These are phyloP conservation scores for Nasonia giraulti DNA, from an alignment of 1,140 invertebrate genomes.

Conservation along the genomic window DNA sequence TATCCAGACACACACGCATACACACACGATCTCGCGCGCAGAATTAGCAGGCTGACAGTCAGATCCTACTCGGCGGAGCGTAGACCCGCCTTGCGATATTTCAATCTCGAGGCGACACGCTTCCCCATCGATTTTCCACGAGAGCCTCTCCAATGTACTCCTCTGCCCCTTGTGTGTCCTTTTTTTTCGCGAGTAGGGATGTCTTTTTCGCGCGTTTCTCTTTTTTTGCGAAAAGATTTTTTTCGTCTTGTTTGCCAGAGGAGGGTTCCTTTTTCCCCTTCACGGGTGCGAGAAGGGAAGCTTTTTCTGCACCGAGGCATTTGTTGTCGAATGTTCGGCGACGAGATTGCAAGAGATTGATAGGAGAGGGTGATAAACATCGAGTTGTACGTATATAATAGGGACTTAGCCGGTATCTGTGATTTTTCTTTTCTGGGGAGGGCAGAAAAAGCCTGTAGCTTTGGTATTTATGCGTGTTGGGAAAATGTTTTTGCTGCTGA, in stretches of 20 bases:
- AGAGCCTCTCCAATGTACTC: not conserved
- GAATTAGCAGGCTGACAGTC: slow-evolving; percentile 24
- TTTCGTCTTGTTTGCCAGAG: not conserved
- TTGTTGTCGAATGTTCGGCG: not conserved
- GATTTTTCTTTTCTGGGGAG: not conserved
- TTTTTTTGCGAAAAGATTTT: not conserved
- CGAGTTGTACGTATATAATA: not conserved
- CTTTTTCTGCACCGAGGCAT: not conserved
- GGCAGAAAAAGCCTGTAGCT: too few species aligned
- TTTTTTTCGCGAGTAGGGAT: not conserved
- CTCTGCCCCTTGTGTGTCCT: not conserved
- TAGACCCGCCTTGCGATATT: slow-evolving; percentile 53
- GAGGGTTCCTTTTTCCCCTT: not conserved
- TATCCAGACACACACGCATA: not conserved
- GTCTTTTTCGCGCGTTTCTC: not conserved
- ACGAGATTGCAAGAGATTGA: not conserved
- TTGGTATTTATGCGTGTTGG: not conserved
- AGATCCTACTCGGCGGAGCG: slow-evolving; percentile 49
- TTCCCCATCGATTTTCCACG: slow-evolving; percentile 56
- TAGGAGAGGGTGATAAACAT: not conserved
- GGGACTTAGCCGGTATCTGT: not conserved
- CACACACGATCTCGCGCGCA: not conserved
- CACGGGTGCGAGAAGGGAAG: not conserved
- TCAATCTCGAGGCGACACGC: slow-evolving; percentile 58
- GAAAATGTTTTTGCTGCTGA: not conserved